phyloP scores from a whole-genome alignment of 2,797 vertebrate species.

The Darevskia nairensis region DNA sequence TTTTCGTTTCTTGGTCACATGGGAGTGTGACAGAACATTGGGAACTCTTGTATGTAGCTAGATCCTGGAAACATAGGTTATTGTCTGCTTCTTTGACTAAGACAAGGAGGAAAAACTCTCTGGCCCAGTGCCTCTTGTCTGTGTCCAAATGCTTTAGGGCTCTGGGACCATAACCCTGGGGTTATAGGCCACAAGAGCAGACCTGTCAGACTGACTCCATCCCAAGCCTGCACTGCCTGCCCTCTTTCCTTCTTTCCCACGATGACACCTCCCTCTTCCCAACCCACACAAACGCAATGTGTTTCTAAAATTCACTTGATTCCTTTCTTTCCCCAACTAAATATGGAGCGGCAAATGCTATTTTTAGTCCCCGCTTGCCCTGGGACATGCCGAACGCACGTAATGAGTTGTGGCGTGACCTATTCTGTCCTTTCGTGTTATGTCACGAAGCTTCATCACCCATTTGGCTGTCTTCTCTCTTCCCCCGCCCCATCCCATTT shows the following conservation, averaged over 20 bases:
- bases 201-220: background rate
- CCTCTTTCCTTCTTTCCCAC: background rate
- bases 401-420: slow-evolving; percentile 33
- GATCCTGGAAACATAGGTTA: too few relatives aligned
- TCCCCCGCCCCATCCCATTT: background rate
- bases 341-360: background rate
- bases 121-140: background rate
- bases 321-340: slow-evolving; percentile 17
- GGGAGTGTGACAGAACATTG: background rate
- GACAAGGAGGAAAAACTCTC: background rate
- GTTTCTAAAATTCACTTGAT: background rate
- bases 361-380: slow-evolving; percentile 17
- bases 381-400: slow-evolving; percentile 5
- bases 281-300: background rate
- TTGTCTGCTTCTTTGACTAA: background rate
- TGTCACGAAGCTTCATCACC: slow-evolving; percentile 21
- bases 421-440: slow-evolving; percentile 36
- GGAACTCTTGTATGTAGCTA: background rate
- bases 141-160: background rate
- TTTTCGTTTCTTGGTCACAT: background rate
- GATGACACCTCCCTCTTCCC: background rate
- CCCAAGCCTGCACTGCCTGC: background rate
- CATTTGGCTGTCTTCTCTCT: slow-evolving; percentile 20
- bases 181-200: slow-evolving; percentile 4
- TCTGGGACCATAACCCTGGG: background rate